Percentiles rank a stretch among this genome's conserved stretches.
These are phyloP conservation scores for Drosophila nikananu DNA, from an alignment of 1,140 invertebrate species.

Conservation along the genomic window DNA sequence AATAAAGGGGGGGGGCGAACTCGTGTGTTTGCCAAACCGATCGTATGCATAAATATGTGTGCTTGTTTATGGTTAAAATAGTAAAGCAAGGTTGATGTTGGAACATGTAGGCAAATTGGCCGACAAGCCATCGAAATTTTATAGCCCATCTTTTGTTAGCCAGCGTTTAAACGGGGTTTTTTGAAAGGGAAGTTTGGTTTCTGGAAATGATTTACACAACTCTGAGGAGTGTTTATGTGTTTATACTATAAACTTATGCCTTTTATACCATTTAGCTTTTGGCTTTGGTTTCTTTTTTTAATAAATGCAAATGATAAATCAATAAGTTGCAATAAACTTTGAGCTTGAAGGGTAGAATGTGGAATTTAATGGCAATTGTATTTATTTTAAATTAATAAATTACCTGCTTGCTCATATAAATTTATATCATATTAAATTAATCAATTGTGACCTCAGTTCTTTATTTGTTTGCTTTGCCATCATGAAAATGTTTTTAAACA, in stretches of 20 bases:
- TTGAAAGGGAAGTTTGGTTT: background rate
- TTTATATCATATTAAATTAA: background rate
- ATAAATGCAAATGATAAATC: background rate
- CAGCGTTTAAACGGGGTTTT: background rate
- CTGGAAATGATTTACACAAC: background rate
- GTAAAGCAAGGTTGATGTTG: conserved; percentile 5
- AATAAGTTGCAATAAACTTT: background rate
- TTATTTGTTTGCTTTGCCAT: background rate
- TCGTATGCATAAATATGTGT: conserved; percentile 29
- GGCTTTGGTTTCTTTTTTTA: background rate
- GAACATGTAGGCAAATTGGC: background rate
- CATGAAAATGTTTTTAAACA: background rate
- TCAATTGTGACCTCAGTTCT: background rate
- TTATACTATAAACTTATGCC: background rate
- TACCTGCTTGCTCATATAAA: background rate
- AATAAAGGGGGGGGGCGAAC: background rate
- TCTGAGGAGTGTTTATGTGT: background rate
- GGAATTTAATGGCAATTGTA: too few species aligned
- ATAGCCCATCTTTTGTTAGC: background rate
- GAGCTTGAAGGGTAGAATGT: background rate
- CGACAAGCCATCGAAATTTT: conserved; percentile 1
- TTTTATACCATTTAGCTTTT: background rate
- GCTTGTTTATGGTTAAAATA: conserved; percentile 33
- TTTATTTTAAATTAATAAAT: background rate
- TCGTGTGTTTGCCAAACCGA: conserved; percentile 29